Base-by-base conservation (phyloP, 1,140 invertebrate species). In the Maniola jurtina region DNA sequence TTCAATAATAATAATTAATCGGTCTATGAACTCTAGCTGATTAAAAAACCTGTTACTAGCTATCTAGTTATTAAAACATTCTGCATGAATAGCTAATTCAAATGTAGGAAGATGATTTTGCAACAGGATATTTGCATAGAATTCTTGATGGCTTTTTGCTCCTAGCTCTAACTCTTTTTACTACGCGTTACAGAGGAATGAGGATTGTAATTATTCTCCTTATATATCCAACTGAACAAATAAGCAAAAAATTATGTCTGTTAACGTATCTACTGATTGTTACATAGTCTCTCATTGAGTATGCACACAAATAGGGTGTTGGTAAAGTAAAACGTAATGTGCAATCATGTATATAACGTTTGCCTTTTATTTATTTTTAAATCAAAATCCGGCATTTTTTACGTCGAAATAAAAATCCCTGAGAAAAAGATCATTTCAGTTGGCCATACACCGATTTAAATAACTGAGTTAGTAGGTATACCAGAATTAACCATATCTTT, bases 221-320 rank as follows among this genome's bases (percentile, higher is more conserved):
- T 52, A 5, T 52, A 52, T 52, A 14, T 52, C 14, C 15, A 52
- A 52, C 16, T 52, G 14, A 52, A 11, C 16, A 8, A 11, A 8
- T 52, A 8, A 52, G 48, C 48, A 52, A 52, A 52, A 52, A 52
- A 52, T 52, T n/a, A 52, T 16, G 14, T 52, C 10, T 15, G 48
- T 52, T 9, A 16, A 9, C 25, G 25, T 25, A 10, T 13, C 13
- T 42, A 42, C 40, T 1, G 45, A 15, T 45, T 45, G 42, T 1
- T 45, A 11, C 40, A 42, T 42, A n/a, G n/a, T 42, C 40, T 11
- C 10, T 42, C 3, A 9, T 42, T 9, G 6, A 42, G 9, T 38
- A 38, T 9, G 40, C 11, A 42, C 3, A 42, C 40, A 11, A 11
- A 9, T 42, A 42, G 40, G 10, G 40, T 9, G 10, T 9, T 42